These are phyloP conservation scores for Hesperophylax magnus DNA, from an alignment of 1,140 invertebrate species.

Conservation along the genomic window DNA sequence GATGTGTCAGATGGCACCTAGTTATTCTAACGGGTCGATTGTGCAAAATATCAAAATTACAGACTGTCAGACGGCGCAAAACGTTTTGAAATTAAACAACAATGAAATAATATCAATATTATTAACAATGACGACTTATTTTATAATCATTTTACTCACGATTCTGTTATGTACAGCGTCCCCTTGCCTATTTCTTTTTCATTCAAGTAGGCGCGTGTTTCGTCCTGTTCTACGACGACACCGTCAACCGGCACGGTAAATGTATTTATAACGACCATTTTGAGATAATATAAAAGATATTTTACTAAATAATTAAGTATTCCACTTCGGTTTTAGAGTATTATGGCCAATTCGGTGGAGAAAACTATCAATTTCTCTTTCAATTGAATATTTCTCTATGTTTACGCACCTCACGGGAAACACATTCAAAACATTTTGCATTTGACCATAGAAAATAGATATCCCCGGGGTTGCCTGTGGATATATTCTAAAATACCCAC, in stretches of 20 bases:
- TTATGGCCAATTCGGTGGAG: neutral
- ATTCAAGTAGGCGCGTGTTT: constrained; percentile 30
- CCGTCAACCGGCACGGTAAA: constrained; percentile 31
- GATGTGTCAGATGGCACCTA: no score
- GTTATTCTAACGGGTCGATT: no score
- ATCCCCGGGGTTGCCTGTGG: neutral
- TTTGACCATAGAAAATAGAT: neutral
- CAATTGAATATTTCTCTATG: neutral
- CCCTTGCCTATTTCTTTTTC: constrained; percentile 42
- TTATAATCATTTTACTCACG: constrained; percentile 28
- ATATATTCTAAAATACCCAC: no score
- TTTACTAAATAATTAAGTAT: no score
- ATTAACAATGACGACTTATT: neutral
- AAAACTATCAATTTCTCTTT: neutral
- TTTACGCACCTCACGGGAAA: neutral
- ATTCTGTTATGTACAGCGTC: constrained; percentile 45
- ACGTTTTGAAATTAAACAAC: no score
- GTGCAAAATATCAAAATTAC: no score
- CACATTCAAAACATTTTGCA: constrained; percentile 24
- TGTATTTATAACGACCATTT: constrained; percentile 43
- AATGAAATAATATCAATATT: no score
- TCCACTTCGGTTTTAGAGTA: no score
- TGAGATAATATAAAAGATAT: neutral
- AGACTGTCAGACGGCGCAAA: no score
- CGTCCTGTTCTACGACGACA: constrained; percentile 28